Evolutionary conservation across 2,888 invertebrate genomes (phyloP).

Genomic region (Corbicula japonica): DNA sequence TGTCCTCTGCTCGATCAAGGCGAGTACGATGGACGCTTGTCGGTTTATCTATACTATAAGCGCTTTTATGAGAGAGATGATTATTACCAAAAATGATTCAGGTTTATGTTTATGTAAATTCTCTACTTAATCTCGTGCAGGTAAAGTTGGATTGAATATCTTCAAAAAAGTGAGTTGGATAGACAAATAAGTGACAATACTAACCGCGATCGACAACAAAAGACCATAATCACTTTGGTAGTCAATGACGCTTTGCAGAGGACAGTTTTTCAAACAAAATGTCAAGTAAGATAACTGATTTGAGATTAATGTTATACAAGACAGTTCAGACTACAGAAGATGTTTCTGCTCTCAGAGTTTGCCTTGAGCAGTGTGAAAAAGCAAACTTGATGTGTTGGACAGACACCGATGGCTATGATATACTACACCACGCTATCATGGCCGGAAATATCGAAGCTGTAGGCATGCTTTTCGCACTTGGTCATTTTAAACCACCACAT

Average conservation of each 20-base stretch:
- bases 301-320: slow-evolving; percentile 44
- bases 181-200: not conserved
- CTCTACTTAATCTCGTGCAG: too few relatives aligned
- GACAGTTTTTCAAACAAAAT: slow-evolving; percentile 22
- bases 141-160: not conserved
- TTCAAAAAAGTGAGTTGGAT: not conserved
- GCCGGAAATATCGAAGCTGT: slow-evolving; percentile 78
- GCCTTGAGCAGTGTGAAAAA: slow-evolving; percentile 65
- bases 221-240: not conserved
- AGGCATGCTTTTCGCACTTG: slow-evolving; percentile 74
- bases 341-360: slow-evolving; percentile 45
- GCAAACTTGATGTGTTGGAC: slow-evolving; percentile 60
- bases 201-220: too few relatives aligned
- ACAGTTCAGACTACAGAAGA: slow-evolving; percentile 55
- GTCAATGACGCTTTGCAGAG: slow-evolving; percentile 30
- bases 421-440: slow-evolving; percentile 81
- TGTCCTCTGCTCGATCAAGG: too few relatives aligned
- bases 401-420: slow-evolving; percentile 74
- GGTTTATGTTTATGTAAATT: too few relatives aligned
- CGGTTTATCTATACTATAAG: not conserved
- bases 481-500: slow-evolving; percentile 77
- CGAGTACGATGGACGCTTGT: slow-evolving; percentile 14
- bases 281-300: slow-evolving; percentile 18
- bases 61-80: too few relatives aligned
- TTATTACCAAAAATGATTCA: too few relatives aligned